Evolutionary conservation across 1,140 invertebrate genomes (phyloP), one percentile per base, ranked within the genome.

Genomic region (Mesaphorura yosii): DNA sequence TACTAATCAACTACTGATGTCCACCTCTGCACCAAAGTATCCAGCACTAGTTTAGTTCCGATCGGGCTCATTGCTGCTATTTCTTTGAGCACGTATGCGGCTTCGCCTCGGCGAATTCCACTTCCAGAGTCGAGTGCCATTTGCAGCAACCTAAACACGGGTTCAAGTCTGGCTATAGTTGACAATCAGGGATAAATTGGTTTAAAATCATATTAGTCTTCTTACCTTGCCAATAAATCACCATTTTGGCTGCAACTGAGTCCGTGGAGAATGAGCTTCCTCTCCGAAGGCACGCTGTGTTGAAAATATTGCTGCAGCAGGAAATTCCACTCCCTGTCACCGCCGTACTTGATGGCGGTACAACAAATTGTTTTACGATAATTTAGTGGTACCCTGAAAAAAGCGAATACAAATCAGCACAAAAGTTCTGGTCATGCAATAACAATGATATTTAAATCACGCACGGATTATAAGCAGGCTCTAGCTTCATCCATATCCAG

Each of bases 351-450:
- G 4, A 48, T 26, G 6, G 37, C 15, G 25, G 26, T 19, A 26
- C 46, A 48, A 22, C 37, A 48, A 6, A 48, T 48, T n/a, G 25
- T n/a, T 34, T 48, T 48, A 19, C 46, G 6, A 23, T 15, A 31
- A 22, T 48, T 34, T 7, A 26, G 26, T 31, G 46, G 46, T 6
- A 48, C 25, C 4, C 46, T 48, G 44, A 23, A 48, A 4, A 31
- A 29, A 15, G 6, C 10, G 10, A 46, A 10, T 46, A n/a, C 37
- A 34, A 26, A n/a, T 10, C 10, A 34, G 10, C n/a, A 10, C 31
- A 34, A 10, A 10, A 10, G 10, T 34, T 34, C 31, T 34, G n/a
- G n/a, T 34, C n/a, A n/a, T 34, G 31, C 10, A n/a, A 34, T 34
- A 10, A 10, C 31, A 34, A n/a, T 34, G 31, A 10, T 10, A 34